phyloP scores from a whole-genome alignment of 2,113 vertebrate genomes.

The Pleuronectes platessa region DNA sequence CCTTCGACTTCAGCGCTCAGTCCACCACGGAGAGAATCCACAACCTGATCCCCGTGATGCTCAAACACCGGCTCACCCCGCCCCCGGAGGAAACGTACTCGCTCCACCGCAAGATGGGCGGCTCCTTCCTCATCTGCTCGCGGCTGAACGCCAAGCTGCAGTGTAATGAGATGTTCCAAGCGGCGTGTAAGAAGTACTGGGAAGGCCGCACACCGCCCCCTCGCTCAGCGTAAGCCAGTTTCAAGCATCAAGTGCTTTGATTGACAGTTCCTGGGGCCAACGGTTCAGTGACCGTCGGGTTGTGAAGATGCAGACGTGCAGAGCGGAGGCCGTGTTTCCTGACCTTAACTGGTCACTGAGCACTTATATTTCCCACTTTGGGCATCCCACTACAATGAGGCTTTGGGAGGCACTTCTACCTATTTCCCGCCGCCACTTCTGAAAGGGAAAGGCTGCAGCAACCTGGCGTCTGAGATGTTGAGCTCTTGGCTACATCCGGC shows the following conservation, averaged over 20 bases:
- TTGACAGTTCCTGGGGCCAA: slow-evolving; percentile 52
- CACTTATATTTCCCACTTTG: not conserved
- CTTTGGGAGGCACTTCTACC: not conserved
- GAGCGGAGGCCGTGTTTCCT: slow-evolving; percentile 16
- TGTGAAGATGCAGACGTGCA: not conserved
- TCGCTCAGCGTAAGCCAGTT: slow-evolving; percentile 30
- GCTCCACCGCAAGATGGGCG: slow-evolving; percentile 97
- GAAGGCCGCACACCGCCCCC: slow-evolving; percentile 65
- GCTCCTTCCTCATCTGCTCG: slow-evolving; percentile 98
- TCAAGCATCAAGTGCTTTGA: slow-evolving; percentile 5
- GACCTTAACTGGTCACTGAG: not conserved
- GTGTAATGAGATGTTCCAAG: slow-evolving; percentile 92
- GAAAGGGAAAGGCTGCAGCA: slow-evolving; percentile 16
- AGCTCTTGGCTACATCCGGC: slow-evolving; percentile 3
- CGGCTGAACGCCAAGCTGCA: slow-evolving; percentile 89
- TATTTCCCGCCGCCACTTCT: slow-evolving; percentile 22
- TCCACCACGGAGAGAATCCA: slow-evolving; percentile 96
- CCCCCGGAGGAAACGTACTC: slow-evolving; percentile 98
- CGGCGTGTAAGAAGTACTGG: slow-evolving; percentile 89
- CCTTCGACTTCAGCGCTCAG: slow-evolving; percentile 92
- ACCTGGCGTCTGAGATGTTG: not conserved
- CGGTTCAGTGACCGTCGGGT: slow-evolving; percentile 12
- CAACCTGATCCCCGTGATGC: slow-evolving; percentile 94
- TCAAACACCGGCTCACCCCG: slow-evolving; percentile 93
- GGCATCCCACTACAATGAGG: not conserved